phyloP scores from a whole-genome alignment of 2,888 invertebrate species.

The Celastrina argiolus region DNA sequence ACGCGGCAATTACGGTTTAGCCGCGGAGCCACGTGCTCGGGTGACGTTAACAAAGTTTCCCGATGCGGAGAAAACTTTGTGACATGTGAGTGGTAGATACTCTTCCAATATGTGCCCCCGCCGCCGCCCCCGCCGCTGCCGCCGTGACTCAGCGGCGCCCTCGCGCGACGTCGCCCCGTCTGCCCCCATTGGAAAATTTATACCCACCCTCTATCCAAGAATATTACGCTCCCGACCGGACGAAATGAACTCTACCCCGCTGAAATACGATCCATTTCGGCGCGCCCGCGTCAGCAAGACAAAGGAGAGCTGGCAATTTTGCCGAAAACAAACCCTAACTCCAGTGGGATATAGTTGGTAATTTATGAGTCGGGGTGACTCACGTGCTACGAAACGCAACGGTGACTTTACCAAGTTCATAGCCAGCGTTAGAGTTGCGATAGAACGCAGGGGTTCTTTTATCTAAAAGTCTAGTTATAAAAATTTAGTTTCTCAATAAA shows the following conservation, averaged over 20 bases:
- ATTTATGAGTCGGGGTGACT: constrained; percentile 66
- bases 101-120: constrained; percentile 64
- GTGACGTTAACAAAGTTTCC: constrained; percentile 77
- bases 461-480: not conserved
- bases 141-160: constrained; percentile 76
- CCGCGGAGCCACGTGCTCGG: constrained; percentile 73
- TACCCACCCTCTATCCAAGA: constrained; percentile 74
- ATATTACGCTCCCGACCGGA: constrained; percentile 51
- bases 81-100: constrained; percentile 76
- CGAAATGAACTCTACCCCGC: constrained; percentile 49
- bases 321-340: constrained; percentile 74
- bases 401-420: constrained; percentile 59
- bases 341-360: constrained; percentile 72
- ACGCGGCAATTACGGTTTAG: constrained; percentile 62
- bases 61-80: constrained; percentile 77
- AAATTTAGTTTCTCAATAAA: not conserved
- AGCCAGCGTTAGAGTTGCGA: constrained; percentile 35
- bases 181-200: constrained; percentile 76
- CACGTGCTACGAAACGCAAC: constrained; percentile 67
- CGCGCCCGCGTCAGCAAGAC: constrained; percentile 49
- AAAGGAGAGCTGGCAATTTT: constrained; percentile 70
- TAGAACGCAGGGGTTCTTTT: not conserved
- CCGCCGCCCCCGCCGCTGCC: constrained; percentile 37
- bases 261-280: constrained; percentile 50
- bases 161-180: constrained; percentile 76